phyloP scores from a whole-genome alignment of 2,113 vertebrate genomes.

The Equus przewalskii region DNA sequence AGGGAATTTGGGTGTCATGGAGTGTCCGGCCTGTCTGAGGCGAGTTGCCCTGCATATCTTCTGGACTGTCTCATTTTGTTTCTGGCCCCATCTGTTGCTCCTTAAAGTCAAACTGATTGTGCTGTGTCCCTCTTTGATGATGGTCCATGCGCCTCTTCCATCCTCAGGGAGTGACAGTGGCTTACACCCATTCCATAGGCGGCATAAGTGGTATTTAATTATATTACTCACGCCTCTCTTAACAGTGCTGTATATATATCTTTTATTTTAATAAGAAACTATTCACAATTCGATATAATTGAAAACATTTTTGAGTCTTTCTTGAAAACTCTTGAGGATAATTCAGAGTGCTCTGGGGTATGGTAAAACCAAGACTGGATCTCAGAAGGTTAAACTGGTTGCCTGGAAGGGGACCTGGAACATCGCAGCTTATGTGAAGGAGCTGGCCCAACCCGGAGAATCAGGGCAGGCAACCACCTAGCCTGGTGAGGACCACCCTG shows the following conservation, averaged over 20 bases:
- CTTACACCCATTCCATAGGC: neutral
- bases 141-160: neutral
- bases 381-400: neutral
- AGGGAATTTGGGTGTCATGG: neutral
- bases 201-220: neutral
- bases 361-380: neutral
- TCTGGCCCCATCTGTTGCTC: neutral
- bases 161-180: neutral
- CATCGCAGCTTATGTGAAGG: neutral
- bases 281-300: neutral
- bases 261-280: neutral
- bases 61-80: neutral
- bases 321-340: slow-evolving; percentile 15
- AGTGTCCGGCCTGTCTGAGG: neutral
- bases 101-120: neutral
- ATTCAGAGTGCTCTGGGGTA: neutral
- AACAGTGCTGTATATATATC: neutral
- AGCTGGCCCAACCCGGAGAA: neutral
- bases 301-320: neutral
- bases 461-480: neutral
- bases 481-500: neutral
- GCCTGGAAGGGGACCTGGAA: neutral
- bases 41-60: neutral
- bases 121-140: too few species aligned
- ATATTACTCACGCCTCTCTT: neutral